Evolutionary conservation across 2,113 vertebrate genomes (phyloP), one percentile per base, ranked within the genome.

Genomic region (Pelmatolapia mariae): DNA sequence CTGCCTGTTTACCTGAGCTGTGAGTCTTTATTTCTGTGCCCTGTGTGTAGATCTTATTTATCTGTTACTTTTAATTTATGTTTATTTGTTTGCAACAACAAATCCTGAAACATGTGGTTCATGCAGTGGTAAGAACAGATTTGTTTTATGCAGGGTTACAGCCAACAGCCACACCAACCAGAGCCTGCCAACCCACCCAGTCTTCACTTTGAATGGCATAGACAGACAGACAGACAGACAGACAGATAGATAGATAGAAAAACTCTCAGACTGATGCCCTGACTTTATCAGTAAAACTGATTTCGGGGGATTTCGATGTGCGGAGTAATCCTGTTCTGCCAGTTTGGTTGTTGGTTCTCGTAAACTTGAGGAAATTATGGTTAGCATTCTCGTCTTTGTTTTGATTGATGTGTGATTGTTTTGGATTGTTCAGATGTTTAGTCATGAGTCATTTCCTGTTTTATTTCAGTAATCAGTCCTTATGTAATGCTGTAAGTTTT

Each of bases 151-250:
- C 5, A 29, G 5, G 29, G 5, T 29, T 6, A 29, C 31, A 31
- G 31, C 31, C 31, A 31, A 31, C 6, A 7, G 31, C 31, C 6
- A 31, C 31, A 31, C 6, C 6, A 31, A 7, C 31, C 31, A 31
- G 31, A 31, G 31, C 6, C 31, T 31, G 31, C 31, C 31, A 31
- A 31, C 7, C 31, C 6, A 31, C 31, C 31, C 31, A 31, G 31
- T 31, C 31, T 31, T 31, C 31, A 31, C 31, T 31, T 31, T 31
- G 31, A 31, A 31, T 31, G 31, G 6, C 33, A 36, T 36, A 36
- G 33, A 36, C 7, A 8, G 33, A 33, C 6, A 33, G 33, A 33
- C 0, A 3, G 38, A 12, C 0, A 12, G 38, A 12, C 0, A 12
- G 38, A 12, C 0, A 40, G 38, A 12, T 0, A 12, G 40, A 33